A percentile compares a stretch with the other conserved stretches of the same genome.
These are phyloP conservation scores for Vanacampus margaritifer DNA, from an alignment of 2,113 vertebrate species.

Conservation along the genomic window DNA sequence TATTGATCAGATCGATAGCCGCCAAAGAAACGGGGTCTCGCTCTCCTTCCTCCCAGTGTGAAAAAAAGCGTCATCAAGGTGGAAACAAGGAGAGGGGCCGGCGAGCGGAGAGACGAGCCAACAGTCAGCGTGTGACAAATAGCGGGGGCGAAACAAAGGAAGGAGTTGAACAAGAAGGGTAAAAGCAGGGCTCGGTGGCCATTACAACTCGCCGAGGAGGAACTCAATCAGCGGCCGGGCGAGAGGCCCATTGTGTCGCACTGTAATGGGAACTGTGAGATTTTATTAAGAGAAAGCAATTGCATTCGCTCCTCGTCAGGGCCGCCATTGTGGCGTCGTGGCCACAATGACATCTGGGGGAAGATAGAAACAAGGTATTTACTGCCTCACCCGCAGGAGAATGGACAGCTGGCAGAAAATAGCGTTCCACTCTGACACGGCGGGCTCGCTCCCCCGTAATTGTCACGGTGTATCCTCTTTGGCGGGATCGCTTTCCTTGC, in stretches of 20 bases:
- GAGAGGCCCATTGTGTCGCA: constrained; percentile 68
- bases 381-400: constrained; percentile 65
- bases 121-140: constrained; percentile 8
- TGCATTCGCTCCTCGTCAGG: constrained; percentile 76
- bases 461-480: constrained; percentile 57
- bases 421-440: constrained; percentile 54
- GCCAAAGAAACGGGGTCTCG: constrained; percentile 24
- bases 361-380: constrained; percentile 71
- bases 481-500: not conserved
- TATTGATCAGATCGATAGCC: constrained; percentile 52
- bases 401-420: constrained; percentile 62
- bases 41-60: constrained; percentile 19
- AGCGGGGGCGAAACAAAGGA: not conserved
- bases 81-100: not conserved
- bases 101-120: not conserved
- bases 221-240: constrained; percentile 75
- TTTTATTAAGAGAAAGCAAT: constrained; percentile 81
- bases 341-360: constrained; percentile 65
- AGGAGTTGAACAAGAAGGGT: constrained; percentile 30
- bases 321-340: constrained; percentile 68
- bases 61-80: constrained; percentile 17
- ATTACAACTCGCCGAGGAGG: constrained; percentile 64
- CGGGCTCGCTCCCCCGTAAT: constrained; percentile 56
- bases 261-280: constrained; percentile 78
- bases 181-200: constrained; percentile 36